Evolutionary conservation across 2,888 invertebrate genomes (phyloP), one percentile per base, ranked within the genome.

Genomic region (Taphrorychus bicolor): DNA sequence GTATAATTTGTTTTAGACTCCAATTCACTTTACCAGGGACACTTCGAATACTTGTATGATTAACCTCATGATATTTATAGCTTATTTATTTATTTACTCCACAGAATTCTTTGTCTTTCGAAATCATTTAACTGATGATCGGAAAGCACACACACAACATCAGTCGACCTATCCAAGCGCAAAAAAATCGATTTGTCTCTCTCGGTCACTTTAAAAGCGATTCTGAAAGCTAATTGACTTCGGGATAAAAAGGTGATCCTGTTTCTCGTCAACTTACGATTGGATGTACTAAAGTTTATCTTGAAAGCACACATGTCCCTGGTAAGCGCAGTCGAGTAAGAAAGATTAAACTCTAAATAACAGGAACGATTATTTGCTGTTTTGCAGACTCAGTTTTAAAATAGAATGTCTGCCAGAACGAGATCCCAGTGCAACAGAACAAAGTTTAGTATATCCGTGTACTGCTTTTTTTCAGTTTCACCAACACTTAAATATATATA

Each of bases 191-290:
- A 67, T 57, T 65, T 72, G 73, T 73, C 73, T 73, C 72, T 72
- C 64, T 59, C 70, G 74, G 75, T 72, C 74, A 74, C 72, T 76
- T 74, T 74, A 76, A 75, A 71, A 72, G 70, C 70, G 70, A 73
- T 73, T 71, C 73, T 48, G 49, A 72, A 77, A 77, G 74, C 75
- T 79, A 80, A 80, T 80, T 80, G 80, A 78, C 53, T 77, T 77
- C 70, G 73, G 75, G 77, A 79, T 80, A 77, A 77, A 74, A 77
- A 77, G 76, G 76, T 78, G 78, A 79, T 80, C 79, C 80, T 79
- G 79, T 74, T 76, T 78, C 76, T 79, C 80, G 80, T 81, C 80
- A 80, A 79, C 79, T 79, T 77, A 76, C 77, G 79, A 79, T 79
- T 78, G 77, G 78, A 76, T 75, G 76, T 75, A 74, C 74, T 69